A percentile compares a stretch with the other conserved stretches of the same genome.
phyloP scores from a whole-genome alignment of 2,888 invertebrate species.

The Scaptomyza polygonia region DNA sequence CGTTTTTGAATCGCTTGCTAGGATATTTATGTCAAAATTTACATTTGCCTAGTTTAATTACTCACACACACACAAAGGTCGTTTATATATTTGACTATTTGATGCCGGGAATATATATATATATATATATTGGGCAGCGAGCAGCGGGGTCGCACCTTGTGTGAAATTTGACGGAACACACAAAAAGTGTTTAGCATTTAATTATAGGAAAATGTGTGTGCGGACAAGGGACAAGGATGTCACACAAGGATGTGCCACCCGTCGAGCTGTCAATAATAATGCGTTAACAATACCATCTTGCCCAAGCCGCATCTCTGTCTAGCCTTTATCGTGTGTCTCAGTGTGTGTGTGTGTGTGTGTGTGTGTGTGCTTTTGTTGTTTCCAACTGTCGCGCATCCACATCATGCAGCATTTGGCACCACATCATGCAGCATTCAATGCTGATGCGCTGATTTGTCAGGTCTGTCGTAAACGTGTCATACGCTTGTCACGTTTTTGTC shows the following conservation, averaged over 20 bases:
- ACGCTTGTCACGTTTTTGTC: conserved; percentile 28
- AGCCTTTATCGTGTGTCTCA: background rate
- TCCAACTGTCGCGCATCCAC: conserved; percentile 1
- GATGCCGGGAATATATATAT: conserved; percentile 7
- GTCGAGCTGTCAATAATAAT: conserved; percentile 42
- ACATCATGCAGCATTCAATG: background rate
- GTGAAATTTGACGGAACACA: conserved; percentile 47
- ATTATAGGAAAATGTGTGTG: conserved; percentile 59
- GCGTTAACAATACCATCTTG: conserved; percentile 33
- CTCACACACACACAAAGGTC: conserved; percentile 24
- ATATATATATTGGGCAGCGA: conserved; percentile 15
- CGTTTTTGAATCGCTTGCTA: background rate
- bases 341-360: background rate
- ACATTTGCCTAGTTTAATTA: conserved; percentile 44
- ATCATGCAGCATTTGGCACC: conserved; percentile 3
- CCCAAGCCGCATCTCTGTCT: background rate
- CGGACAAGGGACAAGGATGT: conserved; percentile 4
- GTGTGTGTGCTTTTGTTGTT: background rate
- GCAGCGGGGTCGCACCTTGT: conserved; percentile 30
- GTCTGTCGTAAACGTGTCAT: conserved; percentile 31
- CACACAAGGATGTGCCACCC: background rate
- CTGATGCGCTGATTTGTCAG: conserved; percentile 42
- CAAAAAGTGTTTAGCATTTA: conserved; percentile 64
- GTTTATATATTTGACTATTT: conserved; percentile 20
- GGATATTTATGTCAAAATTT: conserved; percentile 31